Conservation (phyloP, 2,797 vertebrate species). For the Acestrorhynchus altus region DNA sequence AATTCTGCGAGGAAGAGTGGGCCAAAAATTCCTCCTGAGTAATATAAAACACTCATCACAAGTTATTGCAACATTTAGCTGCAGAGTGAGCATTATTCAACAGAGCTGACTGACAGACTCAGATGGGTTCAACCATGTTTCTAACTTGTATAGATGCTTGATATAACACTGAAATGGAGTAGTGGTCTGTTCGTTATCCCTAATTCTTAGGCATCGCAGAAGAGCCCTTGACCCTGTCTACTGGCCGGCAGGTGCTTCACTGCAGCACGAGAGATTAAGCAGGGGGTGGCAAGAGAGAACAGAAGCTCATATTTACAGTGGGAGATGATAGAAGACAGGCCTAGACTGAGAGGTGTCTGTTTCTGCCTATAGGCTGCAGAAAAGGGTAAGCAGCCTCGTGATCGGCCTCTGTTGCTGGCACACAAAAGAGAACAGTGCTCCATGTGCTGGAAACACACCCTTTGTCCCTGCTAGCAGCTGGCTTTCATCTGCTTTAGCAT, state of each 20-base stretch:
- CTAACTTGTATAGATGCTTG: no score
- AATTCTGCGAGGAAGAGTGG: no score
- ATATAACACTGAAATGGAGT: no score
- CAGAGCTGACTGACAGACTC: no score
- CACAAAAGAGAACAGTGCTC: conserved; percentile 64
- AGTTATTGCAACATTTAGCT: no score
- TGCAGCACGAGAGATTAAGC: background rate
- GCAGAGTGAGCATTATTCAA: no score
- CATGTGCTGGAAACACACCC: conserved; percentile 66
- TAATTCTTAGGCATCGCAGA: no score
- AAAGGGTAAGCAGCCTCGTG: conserved; percentile 66
- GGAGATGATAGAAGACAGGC: background rate
- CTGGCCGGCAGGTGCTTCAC: background rate
- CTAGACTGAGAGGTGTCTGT: background rate
- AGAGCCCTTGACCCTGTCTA: no score
- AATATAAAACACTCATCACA: no score
- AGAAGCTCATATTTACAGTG: background rate
- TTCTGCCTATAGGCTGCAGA: background rate
- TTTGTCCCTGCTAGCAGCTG: conserved; percentile 74
- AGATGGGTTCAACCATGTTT: no score
- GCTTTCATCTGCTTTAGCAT: conserved; percentile 73
- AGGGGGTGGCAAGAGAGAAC: background rate
- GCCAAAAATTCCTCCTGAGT: no score
- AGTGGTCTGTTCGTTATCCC: no score
- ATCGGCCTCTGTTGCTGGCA: conserved; percentile 64